These are phyloP conservation scores for Malaclemys terrapin DNA, from an alignment of 2,113 vertebrate species.

Conservation along the genomic window DNA sequence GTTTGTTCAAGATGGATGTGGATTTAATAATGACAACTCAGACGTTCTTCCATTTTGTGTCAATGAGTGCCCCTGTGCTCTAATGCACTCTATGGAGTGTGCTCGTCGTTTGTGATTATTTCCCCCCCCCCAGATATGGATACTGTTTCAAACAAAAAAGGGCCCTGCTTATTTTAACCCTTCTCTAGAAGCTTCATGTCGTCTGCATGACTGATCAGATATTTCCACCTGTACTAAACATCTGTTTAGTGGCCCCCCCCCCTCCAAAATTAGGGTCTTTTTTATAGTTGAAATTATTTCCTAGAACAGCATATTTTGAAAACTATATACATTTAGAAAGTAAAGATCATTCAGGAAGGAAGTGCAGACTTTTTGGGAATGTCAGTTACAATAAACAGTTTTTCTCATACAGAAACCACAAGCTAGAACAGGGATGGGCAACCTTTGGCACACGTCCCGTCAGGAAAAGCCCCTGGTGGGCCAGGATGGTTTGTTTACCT, in stretches of 20 bases:
- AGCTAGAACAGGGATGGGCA: neutral
- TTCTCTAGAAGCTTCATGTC: neutral
- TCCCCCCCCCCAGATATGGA: neutral
- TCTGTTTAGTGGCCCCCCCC: neutral
- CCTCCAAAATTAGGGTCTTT: neutral
- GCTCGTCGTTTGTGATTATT: neutral
- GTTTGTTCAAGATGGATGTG: neutral
- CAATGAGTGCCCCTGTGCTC: neutral
- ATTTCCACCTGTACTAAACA: neutral
- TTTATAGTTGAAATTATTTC: neutral
- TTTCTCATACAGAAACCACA: neutral
- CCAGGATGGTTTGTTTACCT: too few relatives aligned
- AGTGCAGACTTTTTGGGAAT: neutral
- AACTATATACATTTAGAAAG: neutral
- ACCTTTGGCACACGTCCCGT: too few relatives aligned
- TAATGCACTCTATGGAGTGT: neutral
- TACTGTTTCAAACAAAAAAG: neutral
- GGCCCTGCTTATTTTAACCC: neutral
- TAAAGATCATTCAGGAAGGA: neutral
- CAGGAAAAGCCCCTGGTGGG: too few relatives aligned
- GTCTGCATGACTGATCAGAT: neutral
- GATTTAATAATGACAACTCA: neutral
- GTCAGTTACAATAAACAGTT: neutral
- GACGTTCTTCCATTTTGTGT: neutral
- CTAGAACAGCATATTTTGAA: neutral